These are phyloP conservation scores for Meiosimyza platycephala DNA, from an alignment of 2,888 invertebrate species.

Conservation along the genomic window DNA sequence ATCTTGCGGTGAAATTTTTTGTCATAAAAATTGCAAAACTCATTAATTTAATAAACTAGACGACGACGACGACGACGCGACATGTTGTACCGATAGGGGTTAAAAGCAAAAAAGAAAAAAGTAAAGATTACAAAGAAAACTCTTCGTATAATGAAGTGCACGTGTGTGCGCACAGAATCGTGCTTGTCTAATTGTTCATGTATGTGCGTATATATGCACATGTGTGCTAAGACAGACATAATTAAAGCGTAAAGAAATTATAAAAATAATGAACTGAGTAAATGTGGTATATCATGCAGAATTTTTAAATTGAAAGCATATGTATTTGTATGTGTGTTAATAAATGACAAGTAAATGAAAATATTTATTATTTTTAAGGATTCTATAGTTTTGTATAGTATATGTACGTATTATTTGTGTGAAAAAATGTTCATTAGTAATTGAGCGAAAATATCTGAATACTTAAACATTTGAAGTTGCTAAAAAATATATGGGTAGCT, in stretches of 20 bases:
- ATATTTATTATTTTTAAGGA: background rate
- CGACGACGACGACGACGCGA: background rate
- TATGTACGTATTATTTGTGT: too few relatives aligned
- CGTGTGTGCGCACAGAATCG: background rate
- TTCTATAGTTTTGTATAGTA: background rate
- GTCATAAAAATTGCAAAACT: constrained; percentile 29
- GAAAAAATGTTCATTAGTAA: too few relatives aligned
- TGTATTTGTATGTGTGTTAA: background rate
- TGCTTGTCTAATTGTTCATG: background rate
- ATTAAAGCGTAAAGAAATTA: background rate
- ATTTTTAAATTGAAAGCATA: background rate
- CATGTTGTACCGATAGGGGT: background rate
- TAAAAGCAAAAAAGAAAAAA: background rate
- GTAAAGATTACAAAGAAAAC: background rate
- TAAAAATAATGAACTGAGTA: constrained; percentile 1
- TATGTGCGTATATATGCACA: background rate
- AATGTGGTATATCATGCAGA: background rate
- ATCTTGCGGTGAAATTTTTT: constrained; percentile 32
- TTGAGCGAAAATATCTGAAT: too few relatives aligned
- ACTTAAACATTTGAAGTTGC: too few relatives aligned
- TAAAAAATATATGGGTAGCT: too few relatives aligned
- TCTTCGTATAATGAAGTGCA: background rate
- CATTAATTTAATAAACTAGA: constrained; percentile 34
- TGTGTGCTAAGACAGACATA: background rate
- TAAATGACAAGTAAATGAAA: background rate